phyloP scores from a whole-genome alignment of 2,888 invertebrate species.

The Macrosoma leucophasiata region DNA sequence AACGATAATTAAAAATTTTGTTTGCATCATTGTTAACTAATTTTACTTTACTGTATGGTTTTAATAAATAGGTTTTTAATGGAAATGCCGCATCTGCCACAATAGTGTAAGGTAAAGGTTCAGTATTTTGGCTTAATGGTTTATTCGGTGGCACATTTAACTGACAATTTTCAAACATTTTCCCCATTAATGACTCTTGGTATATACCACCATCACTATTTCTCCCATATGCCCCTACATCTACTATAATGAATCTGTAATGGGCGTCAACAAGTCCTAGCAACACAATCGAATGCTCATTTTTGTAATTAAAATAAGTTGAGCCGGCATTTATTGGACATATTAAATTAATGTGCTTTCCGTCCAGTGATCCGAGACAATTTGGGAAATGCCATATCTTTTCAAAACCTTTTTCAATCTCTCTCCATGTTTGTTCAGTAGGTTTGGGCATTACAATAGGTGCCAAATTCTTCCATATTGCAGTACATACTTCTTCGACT shows the following conservation, averaged over 20 bases:
- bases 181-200: conserved; percentile 18
- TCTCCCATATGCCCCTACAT: conserved; percentile 25
- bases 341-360: conserved; percentile 21
- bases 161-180: conserved; percentile 21
- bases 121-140: conserved; percentile 19
- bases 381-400: conserved; percentile 25
- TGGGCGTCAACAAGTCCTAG: conserved; percentile 16
- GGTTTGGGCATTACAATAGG: conserved; percentile 28
- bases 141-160: conserved; percentile 26
- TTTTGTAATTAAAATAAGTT: too few relatives aligned
- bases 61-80: conserved; percentile 22
- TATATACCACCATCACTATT: conserved; percentile 28
- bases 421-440: conserved; percentile 19
- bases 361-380: conserved; percentile 19
- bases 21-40: conserved; percentile 22
- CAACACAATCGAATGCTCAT: conserved; percentile 19
- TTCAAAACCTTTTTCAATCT: conserved; percentile 20
- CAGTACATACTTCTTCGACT: conserved; percentile 31
- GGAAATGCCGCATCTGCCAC: conserved; percentile 20
- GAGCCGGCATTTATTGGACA: too few relatives aligned
- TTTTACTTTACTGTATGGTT: conserved; percentile 25
- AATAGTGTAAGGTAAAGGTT: conserved; percentile 20
- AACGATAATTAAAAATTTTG: conserved; percentile 22
- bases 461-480: conserved; percentile 28
- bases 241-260: conserved; percentile 14